These are phyloP conservation scores for Ferdinandea cuprea DNA, from an alignment of 2,888 invertebrate genomes.

Conservation along the genomic window DNA sequence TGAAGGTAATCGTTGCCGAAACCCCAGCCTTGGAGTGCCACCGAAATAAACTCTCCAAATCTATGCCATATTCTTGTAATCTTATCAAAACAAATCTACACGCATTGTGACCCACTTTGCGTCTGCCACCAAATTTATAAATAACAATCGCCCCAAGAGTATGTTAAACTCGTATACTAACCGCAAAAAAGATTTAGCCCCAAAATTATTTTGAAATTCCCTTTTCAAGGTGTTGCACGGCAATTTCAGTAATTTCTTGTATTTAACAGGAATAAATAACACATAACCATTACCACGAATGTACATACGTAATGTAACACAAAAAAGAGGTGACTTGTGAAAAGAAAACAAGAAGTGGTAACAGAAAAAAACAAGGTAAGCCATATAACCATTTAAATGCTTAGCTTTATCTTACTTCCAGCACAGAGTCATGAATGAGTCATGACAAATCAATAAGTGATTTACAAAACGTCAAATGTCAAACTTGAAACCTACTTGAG, in stretches of 20 bases:
- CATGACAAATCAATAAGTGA: slow-evolving; percentile 16
- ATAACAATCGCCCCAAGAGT: too few species aligned
- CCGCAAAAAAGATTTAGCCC: background rate
- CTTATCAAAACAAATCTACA: too few species aligned
- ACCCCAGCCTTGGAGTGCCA: too few species aligned
- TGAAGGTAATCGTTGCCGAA: too few species aligned
- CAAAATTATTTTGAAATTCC: slow-evolving; percentile 23
- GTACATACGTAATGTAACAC: background rate
- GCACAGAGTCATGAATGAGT: background rate
- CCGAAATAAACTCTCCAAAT: too few species aligned
- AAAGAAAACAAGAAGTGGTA: background rate
- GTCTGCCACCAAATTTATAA: too few species aligned
- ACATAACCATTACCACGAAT: background rate
- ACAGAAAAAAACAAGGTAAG: slow-evolving; percentile 8
- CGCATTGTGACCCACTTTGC: too few species aligned
- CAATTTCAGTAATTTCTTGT: background rate
- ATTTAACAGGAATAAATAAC: slow-evolving; percentile 21
- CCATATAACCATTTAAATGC: slow-evolving; percentile 2
- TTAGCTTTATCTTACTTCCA: background rate
- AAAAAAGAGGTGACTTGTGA: slow-evolving; percentile 2
- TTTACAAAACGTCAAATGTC: background rate
- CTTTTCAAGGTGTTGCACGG: slow-evolving; percentile 32
- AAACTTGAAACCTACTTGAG: slow-evolving; percentile 36
- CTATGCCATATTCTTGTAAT: too few species aligned
- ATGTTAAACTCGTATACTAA: too few species aligned